Percentiles rank a stretch among this genome's conserved stretches.
Conservation (phyloP, 1,140 invertebrate species). For the Trichonephila inaurata region DNA sequence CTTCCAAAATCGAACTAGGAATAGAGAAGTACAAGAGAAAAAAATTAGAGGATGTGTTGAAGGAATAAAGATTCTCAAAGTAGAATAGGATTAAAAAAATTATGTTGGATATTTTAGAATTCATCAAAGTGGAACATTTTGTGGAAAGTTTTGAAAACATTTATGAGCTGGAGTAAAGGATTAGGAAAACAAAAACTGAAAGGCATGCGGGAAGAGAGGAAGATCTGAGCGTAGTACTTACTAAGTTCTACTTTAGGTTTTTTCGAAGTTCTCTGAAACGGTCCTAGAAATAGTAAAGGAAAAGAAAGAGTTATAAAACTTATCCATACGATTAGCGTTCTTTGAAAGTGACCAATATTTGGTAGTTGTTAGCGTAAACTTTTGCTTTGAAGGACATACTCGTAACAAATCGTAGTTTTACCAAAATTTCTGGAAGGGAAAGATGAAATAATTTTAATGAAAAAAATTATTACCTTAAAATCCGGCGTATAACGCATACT, state of each 20-base stretch:
- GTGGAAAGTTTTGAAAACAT: conserved; percentile 51
- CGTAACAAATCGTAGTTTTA: no score
- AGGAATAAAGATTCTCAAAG: not conserved
- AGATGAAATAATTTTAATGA: no score
- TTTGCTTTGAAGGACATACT: no score
- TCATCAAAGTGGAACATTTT: conserved; percentile 49
- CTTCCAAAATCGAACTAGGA: conserved; percentile 50
- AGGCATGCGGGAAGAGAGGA: not conserved
- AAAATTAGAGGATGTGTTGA: not conserved
- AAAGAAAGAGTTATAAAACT: not conserved
- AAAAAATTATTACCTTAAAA: no score
- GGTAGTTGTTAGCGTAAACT: no score
- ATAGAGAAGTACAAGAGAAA: conserved; percentile 21
- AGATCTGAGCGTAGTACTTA: not conserved
- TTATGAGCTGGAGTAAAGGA: conserved; percentile 13
- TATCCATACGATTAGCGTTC: not conserved
- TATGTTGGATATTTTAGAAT: conserved; percentile 19
- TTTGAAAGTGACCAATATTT: no score
- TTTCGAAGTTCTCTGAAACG: not conserved
- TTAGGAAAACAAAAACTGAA: not conserved
- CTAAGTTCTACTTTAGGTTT: not conserved
- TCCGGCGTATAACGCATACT: no score
- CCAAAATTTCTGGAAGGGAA: no score
- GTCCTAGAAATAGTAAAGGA: not conserved
- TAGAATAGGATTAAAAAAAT: not conserved